Evolutionary conservation across 2,797 vertebrate genomes (phyloP).

Genomic region (Typhlichthys subterraneus): DNA sequence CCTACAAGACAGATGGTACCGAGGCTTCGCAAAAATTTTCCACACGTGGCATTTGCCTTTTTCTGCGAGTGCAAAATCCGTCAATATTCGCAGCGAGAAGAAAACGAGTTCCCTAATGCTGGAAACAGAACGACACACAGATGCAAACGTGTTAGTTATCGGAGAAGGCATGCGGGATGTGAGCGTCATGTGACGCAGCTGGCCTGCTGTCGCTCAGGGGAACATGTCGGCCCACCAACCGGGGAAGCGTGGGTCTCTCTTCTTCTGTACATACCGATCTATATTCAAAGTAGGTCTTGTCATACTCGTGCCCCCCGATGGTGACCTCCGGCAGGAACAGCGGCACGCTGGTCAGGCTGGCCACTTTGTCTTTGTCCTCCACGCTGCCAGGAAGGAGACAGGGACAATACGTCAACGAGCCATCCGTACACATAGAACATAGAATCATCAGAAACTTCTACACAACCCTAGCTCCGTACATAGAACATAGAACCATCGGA

Average conservation of each 20-base stretch:
- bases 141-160: conserved; percentile 4
- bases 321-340: conserved; percentile 87
- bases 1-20: conserved; percentile 57
- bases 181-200: too few species aligned
- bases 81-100: conserved; percentile 41
- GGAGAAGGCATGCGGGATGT: background rate
- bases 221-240: too few species aligned
- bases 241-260: too few species aligned
- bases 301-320: conserved; percentile 80
- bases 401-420: background rate
- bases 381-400: conserved; percentile 66
- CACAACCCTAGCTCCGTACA: too few species aligned
- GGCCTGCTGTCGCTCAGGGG: too few species aligned
- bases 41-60: conserved; percentile 57
- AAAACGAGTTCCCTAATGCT: conserved; percentile 33
- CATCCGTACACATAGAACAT: background rate
- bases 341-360: conserved; percentile 70
- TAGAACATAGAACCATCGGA: too few species aligned
- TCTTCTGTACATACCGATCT: conserved; percentile 71
- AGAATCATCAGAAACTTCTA: too few species aligned
- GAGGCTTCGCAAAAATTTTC: conserved; percentile 45
- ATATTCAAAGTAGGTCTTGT: conserved; percentile 74
- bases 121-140: background rate
- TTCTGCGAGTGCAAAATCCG: conserved; percentile 15
- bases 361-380: conserved; percentile 81